Evolutionary conservation across 2,797 vertebrate genomes (phyloP).

Genomic region (Pantherophis vulpinus): DNA sequence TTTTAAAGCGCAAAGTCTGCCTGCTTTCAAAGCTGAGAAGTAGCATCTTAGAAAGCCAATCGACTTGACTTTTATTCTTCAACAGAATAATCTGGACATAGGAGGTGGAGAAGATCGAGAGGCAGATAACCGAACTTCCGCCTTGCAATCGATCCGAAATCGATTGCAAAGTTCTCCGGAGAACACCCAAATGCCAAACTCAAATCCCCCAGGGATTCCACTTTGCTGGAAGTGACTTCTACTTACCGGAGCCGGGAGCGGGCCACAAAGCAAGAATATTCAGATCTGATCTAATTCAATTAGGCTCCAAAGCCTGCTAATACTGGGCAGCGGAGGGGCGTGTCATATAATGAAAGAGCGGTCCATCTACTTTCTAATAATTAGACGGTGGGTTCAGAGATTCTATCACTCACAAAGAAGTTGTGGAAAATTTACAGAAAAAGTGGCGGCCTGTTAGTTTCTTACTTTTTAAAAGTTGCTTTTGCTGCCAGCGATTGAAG

Average conservation of each 20-base stretch:
- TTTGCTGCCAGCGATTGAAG: neutral
- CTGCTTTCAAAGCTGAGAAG: neutral
- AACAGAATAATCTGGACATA: neutral
- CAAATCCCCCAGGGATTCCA: too few species aligned
- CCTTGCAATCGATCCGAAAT: neutral
- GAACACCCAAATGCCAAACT: too few species aligned
- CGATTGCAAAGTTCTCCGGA: neutral
- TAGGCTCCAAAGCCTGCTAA: neutral
- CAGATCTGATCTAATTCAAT: neutral
- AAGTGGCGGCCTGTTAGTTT: neutral
- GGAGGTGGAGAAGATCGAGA: neutral
- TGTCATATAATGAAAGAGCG: neutral
- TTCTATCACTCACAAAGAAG: neutral
- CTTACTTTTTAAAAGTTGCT: neutral
- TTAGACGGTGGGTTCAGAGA: neutral
- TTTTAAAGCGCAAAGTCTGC: too few species aligned
- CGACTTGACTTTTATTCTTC: neutral
- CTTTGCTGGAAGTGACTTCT: neutral
- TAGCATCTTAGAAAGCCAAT: neutral
- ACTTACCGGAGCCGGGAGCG: neutral
- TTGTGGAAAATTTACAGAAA: neutral
- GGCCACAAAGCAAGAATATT: too few species aligned
- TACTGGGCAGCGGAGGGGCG: neutral
- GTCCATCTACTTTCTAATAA: neutral
- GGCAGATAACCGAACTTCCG: neutral